Base-by-base conservation (phyloP, 1,140 invertebrate genomes). In the Zaprionus taronus region DNA sequence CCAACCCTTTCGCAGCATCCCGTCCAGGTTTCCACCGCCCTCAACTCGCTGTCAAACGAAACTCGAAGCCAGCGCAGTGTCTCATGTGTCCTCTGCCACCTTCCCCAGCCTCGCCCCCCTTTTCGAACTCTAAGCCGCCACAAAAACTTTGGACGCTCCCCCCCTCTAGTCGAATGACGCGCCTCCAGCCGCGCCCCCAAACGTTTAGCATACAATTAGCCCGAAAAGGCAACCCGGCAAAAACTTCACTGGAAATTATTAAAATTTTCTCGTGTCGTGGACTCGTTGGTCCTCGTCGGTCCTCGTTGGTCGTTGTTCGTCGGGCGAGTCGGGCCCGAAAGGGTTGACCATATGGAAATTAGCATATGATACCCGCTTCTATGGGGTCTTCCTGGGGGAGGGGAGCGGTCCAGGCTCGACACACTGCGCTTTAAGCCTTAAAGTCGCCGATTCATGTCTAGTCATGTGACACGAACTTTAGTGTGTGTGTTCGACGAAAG, bases 301-400 rank as follows among this genome's bases (percentile, higher is more conserved):
- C 31, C 31, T 22, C 47, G 47, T 49, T n/a, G 75, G 81, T 77
- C 65, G 72, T 73, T 9, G 7, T 3, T 78, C 81, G 62, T 58
- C 56, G 34, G 24, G 47, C 20, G 20, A 22, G 36, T 20, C n/a
- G 0, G 47, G 20, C 47, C 47, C 47, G 65, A 90, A 90, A 90
- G 82, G 86, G 86, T 82, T 91, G 86, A 86, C 86, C 86, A 91
- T 91, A 91, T 91, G 86, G 77, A 91, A 91, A 91, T 91, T 91
- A 91, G 86, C 82, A 91, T 91, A 91, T 86, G 86, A 91, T 81
- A 91, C 77, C 77, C 77, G 70, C 2, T 77, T 86, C 57, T 61
- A 57, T 73, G 69, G 64, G 77, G 51, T 22, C 31, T 4, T 15
- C 51, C 26, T 1, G 41, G 14, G 44, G 56, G 51, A n/a, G 36